These are phyloP conservation scores for Thecophora atra DNA, from an alignment of 2,888 invertebrate genomes.

Conservation along the genomic window DNA sequence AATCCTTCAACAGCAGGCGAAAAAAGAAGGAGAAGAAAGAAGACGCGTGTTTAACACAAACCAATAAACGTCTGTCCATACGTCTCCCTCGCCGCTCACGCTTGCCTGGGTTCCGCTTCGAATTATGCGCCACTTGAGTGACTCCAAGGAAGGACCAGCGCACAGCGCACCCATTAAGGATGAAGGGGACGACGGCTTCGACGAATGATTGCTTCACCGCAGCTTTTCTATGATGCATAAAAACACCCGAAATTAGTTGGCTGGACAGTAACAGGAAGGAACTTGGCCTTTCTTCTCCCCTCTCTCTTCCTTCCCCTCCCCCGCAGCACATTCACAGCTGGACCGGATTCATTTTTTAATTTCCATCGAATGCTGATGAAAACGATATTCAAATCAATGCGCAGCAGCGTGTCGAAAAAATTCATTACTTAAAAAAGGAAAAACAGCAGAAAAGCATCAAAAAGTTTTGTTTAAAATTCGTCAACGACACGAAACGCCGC, in stretches of 20 bases:
- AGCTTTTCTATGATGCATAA: not conserved
- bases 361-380: not conserved
- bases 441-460: not conserved
- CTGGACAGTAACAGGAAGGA: not conserved
- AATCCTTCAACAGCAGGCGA: not conserved
- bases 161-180: constrained; percentile 5
- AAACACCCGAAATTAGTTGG: not conserved
- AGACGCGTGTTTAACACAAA: constrained; percentile 32
- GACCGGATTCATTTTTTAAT: constrained; percentile 1
- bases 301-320: not conserved
- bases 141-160: constrained; percentile 8
- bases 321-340: not conserved
- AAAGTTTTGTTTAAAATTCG: constrained; percentile 14
- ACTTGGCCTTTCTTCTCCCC: not conserved
- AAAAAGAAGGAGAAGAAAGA: not conserved
- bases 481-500: constrained; percentile 27
- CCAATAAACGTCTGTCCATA: not conserved
- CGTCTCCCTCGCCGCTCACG: constrained; percentile 2
- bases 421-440: not conserved
- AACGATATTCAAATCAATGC: constrained; percentile 7
- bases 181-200: not conserved
- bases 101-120: constrained; percentile 23
- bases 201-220: not conserved
- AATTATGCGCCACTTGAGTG: constrained; percentile 39
- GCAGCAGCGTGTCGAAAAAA: not conserved